These are phyloP conservation scores for Thunnus thynnus DNA, from an alignment of 2,113 vertebrate species.

Conservation along the genomic window DNA sequence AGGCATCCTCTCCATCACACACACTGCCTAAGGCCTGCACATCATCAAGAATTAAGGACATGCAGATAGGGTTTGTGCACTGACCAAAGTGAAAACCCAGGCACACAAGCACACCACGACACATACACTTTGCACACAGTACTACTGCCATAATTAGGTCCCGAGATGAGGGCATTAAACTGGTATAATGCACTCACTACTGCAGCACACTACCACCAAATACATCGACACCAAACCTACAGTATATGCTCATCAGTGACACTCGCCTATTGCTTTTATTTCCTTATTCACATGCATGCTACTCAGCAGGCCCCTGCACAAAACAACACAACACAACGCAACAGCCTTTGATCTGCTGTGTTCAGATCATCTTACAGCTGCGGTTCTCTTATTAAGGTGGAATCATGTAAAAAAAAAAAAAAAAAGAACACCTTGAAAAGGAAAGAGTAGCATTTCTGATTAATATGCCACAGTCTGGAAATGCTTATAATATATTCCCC, in stretches of 20 bases:
- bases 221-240: conserved; percentile 52
- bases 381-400: conserved; percentile 41
- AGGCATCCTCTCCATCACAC: conserved; percentile 83
- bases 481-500: conserved; percentile 49
- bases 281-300: conserved; percentile 43
- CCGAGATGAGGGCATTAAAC: conserved; percentile 80
- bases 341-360: conserved; percentile 73
- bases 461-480: conserved; percentile 18
- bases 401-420: background rate
- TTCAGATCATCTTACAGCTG: conserved; percentile 66
- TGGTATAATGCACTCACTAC: conserved; percentile 78
- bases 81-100: conserved; percentile 80
- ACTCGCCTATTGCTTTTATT: conserved; percentile 63
- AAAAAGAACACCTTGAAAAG: conserved; percentile 35
- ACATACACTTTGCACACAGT: conserved; percentile 53
- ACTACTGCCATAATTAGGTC: conserved; percentile 80
- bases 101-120: conserved; percentile 56
- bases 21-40: conserved; percentile 84
- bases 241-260: conserved; percentile 60
- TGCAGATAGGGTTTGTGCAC: conserved; percentile 84
- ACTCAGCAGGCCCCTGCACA: conserved; percentile 37
- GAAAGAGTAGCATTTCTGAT: conserved; percentile 28
- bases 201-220: conserved; percentile 63
- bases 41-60: conserved; percentile 89
- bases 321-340: conserved; percentile 64